Percentiles rank a stretch among this genome's conserved stretches.
phyloP scores from a whole-genome alignment of 2,888 invertebrate genomes.

The Toxonevra muliebris region DNA sequence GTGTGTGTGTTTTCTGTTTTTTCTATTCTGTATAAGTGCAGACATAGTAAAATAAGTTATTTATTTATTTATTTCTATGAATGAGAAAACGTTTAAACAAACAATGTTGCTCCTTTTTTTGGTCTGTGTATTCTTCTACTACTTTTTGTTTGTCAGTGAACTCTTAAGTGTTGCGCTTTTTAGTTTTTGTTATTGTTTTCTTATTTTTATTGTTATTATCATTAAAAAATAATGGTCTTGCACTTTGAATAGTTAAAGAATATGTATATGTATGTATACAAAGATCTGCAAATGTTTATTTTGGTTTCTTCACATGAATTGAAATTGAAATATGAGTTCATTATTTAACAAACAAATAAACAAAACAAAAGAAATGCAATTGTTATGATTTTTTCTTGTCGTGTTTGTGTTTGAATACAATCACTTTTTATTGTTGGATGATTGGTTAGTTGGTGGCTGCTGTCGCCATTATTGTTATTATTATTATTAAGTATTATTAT shows the following conservation, averaged over 20 bases:
- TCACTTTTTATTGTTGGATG: constrained; percentile 16
- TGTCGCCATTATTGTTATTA: constrained; percentile 16
- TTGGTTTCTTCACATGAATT: constrained; percentile 31
- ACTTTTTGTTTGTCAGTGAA: no score
- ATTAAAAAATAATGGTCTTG: no score
- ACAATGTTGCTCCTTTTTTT: neutral
- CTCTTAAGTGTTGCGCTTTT: neutral
- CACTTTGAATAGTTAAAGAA: no score
- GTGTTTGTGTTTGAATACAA: constrained; percentile 12
- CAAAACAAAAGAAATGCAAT: constrained; percentile 9
- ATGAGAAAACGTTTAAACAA: neutral
- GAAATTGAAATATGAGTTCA: constrained; percentile 40
- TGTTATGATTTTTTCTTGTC: constrained; percentile 21
- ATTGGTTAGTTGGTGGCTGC: constrained; percentile 15
- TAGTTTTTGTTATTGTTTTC: no score
- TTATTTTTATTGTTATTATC: no score
- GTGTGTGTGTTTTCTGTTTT: neutral
- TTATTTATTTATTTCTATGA: neutral
- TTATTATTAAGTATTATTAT: constrained; percentile 16
- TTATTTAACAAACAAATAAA: constrained; percentile 27
- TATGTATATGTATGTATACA: neutral
- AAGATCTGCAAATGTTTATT: neutral
- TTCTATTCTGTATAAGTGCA: neutral
- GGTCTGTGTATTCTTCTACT: no score
- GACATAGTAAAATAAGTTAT: neutral